Conservation (phyloP, 1,140 invertebrate species). For the Bombus pascuorum region DNA sequence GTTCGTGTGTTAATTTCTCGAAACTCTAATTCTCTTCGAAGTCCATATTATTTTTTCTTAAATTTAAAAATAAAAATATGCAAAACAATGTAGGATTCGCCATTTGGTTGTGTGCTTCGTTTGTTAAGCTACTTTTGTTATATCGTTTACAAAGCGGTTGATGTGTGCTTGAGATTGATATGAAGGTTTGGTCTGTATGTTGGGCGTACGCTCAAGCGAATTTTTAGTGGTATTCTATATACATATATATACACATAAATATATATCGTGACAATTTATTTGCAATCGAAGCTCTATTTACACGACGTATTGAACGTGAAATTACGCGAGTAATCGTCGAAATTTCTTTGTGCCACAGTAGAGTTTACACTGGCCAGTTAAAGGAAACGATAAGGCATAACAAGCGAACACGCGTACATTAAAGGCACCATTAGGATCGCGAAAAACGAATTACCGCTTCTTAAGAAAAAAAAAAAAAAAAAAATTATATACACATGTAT, state of each 20-base stretch:
- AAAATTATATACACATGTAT: conserved; percentile 34
- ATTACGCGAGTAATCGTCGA: conserved; percentile 7
- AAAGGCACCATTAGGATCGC: conserved; percentile 22
- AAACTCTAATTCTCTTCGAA: conserved; percentile 28
- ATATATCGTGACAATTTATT: conserved; percentile 40
- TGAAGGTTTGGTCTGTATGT: conserved; percentile 29
- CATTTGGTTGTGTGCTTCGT: conserved; percentile 65
- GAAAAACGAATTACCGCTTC: conserved; percentile 16
- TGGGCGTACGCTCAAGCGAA: conserved; percentile 40
- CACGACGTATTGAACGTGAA: conserved; percentile 4
- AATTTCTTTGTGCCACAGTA: conserved; percentile 35
- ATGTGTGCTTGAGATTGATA: conserved; percentile 16
- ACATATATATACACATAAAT: conserved; percentile 23
- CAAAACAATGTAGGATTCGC: not conserved
- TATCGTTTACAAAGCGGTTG: not conserved
- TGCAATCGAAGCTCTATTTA: conserved; percentile 26
- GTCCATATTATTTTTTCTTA: not conserved
- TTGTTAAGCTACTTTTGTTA: conserved; percentile 25
- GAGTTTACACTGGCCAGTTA: conserved; percentile 19
- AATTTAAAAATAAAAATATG: not conserved
- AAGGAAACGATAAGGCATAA: conserved; percentile 2
- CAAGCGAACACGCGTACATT: conserved; percentile 10
- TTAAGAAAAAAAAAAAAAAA: conserved; percentile 27
- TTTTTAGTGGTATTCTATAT: conserved; percentile 32
- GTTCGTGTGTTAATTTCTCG: conserved; percentile 13